Evolutionary conservation across 2,113 vertebrate genomes (phyloP), one percentile per base, ranked within the genome.

Genomic region (Todiramphus chloris): DNA sequence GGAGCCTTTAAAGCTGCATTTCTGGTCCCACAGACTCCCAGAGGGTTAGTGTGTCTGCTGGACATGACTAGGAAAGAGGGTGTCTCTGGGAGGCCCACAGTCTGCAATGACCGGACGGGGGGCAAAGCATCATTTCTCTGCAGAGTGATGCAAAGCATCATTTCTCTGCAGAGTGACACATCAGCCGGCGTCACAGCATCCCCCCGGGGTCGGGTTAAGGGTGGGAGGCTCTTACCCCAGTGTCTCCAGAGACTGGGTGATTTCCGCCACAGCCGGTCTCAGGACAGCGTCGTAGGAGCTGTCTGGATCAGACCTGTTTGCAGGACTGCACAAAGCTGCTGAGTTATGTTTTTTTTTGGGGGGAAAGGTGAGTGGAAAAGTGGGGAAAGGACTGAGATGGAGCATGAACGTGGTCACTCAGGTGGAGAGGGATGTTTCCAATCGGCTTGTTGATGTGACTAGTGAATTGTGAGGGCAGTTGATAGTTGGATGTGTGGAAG

Each of bases 31-130:
- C 53, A 63, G 58, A 3, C n/a, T 79, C 75, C 51, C 83, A 88
- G 62, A 50, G n/a, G 50, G 24, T 33, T 46, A 3, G 51, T 16
- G 24, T 2, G 6, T 79, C 70, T 69, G 53, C 43, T 51, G 74
- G 28, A 3, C 31, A 15, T 0, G 3, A 18, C 19, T 28, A 27
- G 28, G 27, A 30, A 19, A 4, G 1, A 21, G 33, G 13, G 4
- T 5, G 13, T n/a, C 48, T 59, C 83, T 46, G 70, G 37, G 30
- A 64, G 31, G 33, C 69, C 16, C 28, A 27, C 0, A 9, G 69
- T 46, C 10, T 8, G 4, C 0, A 1, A 20, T 17, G 51, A 13
- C 37, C 2, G 7, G 31, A 31, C 24, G 23, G 21, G 66, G 37
- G 55, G 14, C 0, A 3, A 7, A 82, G 50, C n/a, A 19, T 16